Percentiles rank a stretch among this genome's conserved stretches.
Evolutionary conservation across 2,888 invertebrate genomes (phyloP).

Genomic region (Acronicta alni): DNA sequence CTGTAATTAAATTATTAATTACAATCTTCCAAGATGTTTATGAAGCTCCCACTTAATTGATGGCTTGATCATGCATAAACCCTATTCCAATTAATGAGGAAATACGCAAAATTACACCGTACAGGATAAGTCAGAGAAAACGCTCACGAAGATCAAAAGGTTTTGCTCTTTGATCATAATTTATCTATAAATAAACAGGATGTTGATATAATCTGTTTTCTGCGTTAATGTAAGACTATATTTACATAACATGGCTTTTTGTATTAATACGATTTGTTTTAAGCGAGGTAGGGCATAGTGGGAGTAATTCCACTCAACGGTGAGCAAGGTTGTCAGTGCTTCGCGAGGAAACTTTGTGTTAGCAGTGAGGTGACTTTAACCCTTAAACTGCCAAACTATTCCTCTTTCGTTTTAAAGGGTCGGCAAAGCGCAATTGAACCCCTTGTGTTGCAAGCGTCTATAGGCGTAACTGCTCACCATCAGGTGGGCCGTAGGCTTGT

Average conservation of each 20-base stretch:
- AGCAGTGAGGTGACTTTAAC: no score
- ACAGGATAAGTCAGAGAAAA: slow-evolving; percentile 12
- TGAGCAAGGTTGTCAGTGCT: no score
- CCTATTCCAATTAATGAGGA: slow-evolving; percentile 31
- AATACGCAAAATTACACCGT: slow-evolving; percentile 20
- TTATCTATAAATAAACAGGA: slow-evolving; percentile 12
- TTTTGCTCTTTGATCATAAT: slow-evolving; percentile 37
- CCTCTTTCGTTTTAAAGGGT: no score
- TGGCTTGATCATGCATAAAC: slow-evolving; percentile 29
- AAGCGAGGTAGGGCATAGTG: no score
- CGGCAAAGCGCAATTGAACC: no score
- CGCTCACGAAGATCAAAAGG: slow-evolving; percentile 27
- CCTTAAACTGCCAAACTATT: no score
- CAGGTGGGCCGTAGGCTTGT: no score
- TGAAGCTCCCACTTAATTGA: slow-evolving; percentile 4
- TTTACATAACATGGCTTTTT: slow-evolving; percentile 8
- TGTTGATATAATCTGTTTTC: neutral
- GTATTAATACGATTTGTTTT: no score
- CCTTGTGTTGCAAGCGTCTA: no score
- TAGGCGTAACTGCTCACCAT: no score
- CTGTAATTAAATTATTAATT: neutral
- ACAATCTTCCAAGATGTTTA: slow-evolving; percentile 4
- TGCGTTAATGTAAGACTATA: slow-evolving; percentile 3
- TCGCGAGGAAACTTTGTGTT: no score
- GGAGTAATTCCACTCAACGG: no score